Evolutionary conservation across 1,140 invertebrate species (phyloP).

Genomic region (Danaus melanippus): DNA sequence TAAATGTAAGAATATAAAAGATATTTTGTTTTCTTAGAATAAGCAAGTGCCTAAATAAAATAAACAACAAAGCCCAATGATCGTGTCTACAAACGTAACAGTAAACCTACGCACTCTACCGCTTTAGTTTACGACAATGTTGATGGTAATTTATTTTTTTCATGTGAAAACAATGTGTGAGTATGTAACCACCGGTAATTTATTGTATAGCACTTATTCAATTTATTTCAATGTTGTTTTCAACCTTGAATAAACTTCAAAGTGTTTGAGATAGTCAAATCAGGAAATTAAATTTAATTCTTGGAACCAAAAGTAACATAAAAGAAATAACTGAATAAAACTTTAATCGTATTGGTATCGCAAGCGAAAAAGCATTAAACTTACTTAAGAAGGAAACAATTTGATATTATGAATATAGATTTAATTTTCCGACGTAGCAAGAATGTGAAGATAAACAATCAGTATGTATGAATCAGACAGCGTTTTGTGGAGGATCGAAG

Average conservation of each 20-base stretch:
- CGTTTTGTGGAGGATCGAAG: slow-evolving; percentile 49
- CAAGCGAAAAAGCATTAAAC: too few relatives aligned
- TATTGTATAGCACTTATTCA: slow-evolving; percentile 18
- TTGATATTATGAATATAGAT: too few relatives aligned
- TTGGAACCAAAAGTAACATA: not conserved
- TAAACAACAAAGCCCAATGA: too few relatives aligned
- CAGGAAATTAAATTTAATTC: slow-evolving; percentile 15
- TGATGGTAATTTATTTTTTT: slow-evolving; percentile 18
- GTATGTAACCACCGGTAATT: slow-evolving; percentile 21
- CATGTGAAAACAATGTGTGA: slow-evolving; percentile 13
- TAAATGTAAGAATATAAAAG: too few relatives aligned
- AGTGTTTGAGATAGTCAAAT: slow-evolving; percentile 14
- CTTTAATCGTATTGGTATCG: too few relatives aligned
- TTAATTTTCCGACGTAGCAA: too few relatives aligned
- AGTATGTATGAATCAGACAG: slow-evolving; percentile 32
- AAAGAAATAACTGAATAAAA: too few relatives aligned
- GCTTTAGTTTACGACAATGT: slow-evolving; percentile 18
- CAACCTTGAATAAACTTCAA: slow-evolving; percentile 23
- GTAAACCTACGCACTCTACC: slow-evolving; percentile 7
- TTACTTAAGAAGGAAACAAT: too few relatives aligned
- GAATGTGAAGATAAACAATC: too few relatives aligned
- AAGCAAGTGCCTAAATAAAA: too few relatives aligned
- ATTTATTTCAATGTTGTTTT: slow-evolving; percentile 19
- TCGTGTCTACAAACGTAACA: slow-evolving; percentile 2
- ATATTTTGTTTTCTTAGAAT: too few relatives aligned